Conservation (phyloP, 2,113 vertebrate species). For the Nycticorax nycticorax region DNA sequence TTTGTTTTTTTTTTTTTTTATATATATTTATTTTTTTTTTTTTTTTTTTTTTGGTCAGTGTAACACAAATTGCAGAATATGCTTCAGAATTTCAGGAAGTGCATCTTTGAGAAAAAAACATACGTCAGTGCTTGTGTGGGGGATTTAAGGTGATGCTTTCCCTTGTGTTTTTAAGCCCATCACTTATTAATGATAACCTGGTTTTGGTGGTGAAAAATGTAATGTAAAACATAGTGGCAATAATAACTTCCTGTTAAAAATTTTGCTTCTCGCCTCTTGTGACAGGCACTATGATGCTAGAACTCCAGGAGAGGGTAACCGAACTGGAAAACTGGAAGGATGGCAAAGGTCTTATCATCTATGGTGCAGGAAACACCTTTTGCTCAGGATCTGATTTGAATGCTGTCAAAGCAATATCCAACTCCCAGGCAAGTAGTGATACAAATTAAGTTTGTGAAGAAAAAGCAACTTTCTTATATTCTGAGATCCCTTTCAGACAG, state of each 20-base stretch:
- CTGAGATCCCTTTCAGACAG: not conserved
- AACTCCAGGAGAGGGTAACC: conserved; percentile 85
- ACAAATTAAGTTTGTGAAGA: not conserved
- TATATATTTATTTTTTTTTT: no score
- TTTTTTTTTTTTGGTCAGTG: not conserved
- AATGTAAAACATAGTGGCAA: not conserved
- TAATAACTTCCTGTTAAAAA: not conserved
- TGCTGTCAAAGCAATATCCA: conserved; percentile 83
- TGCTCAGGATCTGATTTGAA: conserved; percentile 94
- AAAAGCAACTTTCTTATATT: not conserved
- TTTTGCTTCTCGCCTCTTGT: not conserved
- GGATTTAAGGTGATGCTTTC: not conserved
- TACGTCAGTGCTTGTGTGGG: not conserved
- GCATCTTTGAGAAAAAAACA: not conserved
- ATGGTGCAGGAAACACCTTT: conserved; percentile 87
- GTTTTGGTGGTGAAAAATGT: not conserved
- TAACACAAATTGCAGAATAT: not conserved
- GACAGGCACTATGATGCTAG: conserved; percentile 92
- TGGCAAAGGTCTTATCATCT: conserved; percentile 91
- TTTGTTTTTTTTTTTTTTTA: no score
- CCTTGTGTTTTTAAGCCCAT: not conserved
- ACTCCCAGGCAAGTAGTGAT: conserved; percentile 78
- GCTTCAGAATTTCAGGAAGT: not conserved
- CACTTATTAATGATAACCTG: not conserved
- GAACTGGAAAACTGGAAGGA: conserved; percentile 91